Base-by-base conservation (phyloP, 2,113 vertebrate species). In the Aptenodytes patagonicus region DNA sequence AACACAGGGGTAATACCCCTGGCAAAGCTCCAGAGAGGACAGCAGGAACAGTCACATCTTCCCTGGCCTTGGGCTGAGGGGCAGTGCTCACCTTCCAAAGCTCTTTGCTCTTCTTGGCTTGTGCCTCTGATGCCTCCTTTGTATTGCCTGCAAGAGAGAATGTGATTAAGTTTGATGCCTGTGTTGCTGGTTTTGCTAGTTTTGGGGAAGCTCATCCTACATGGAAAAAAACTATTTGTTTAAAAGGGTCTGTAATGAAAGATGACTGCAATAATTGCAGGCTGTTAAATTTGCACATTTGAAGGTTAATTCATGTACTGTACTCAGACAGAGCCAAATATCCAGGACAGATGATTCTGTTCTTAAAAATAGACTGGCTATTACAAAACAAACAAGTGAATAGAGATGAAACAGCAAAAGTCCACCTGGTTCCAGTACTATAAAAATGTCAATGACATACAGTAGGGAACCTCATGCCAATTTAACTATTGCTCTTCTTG, bases 281-380 rank as follows among this genome's bases (percentile, higher is more conserved):
- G 64, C 87, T 51, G 55, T 62, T 94, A 81, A 62, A 92, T 92
- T 89, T 94, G 79, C 75, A 83, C 79, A 42, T 83, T 72, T 90
- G 93, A 95, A 93, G 79, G 93, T 93, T 96, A 92, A 93, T 90
- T 85, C 44, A 44, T 83, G 71, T 76, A 47, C 84, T 66, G 60
- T 54, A 60, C 38, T 92, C 71, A 82, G 79, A 77, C 52, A 54
- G 71, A 90, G 76, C 55, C 84, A 92, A 49, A 93, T 73, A 92
- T 25, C 75, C 58, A 89, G 62, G 49, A 73, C 46, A 62, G 83
- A 54, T 57, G 1, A 94, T 68, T 80, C 49, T 83, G 52, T 4
- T 81, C 86, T 93, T 90, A 77, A 93, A 93, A 96, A 96, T 38
- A 76, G 65, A 57, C 65, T 88, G 55, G 20, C 83, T 95, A 71